Percentiles rank a stretch among this genome's conserved stretches.
These are phyloP conservation scores for Catharus fuscescens DNA, from an alignment of 2,113 vertebrate genomes.

Conservation along the genomic window DNA sequence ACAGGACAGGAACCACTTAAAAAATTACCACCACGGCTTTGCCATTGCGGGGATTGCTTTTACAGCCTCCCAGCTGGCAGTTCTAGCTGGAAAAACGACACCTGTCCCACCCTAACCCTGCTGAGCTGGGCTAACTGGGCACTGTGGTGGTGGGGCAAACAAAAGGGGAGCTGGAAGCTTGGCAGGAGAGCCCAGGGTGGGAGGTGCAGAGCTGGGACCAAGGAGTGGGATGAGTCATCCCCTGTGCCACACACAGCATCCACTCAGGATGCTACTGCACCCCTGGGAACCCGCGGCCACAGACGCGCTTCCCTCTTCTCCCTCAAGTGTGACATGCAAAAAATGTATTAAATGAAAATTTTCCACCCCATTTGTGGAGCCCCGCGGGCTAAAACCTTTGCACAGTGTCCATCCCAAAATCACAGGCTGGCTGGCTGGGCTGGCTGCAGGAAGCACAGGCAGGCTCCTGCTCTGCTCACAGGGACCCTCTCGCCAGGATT, in stretches of 20 bases:
- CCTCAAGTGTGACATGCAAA: neutral
- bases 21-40: neutral
- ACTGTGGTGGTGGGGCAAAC: neutral
- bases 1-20: neutral
- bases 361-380: conserved; percentile 36
- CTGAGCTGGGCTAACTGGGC: neutral
- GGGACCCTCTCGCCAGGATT: neutral
- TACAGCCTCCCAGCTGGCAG: neutral
- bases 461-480: neutral
- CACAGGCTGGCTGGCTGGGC: neutral
- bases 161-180: neutral
- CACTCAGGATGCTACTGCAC: neutral
- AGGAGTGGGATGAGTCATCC: conserved; percentile 41
- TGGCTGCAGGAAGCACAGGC: neutral
- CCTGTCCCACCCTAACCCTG: neutral
- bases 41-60: neutral
- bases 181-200: neutral
- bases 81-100: neutral
- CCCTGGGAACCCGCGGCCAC: neutral
- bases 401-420: neutral
- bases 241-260: neutral
- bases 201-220: neutral
- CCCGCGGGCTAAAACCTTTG: neutral
- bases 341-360: conserved; percentile 27
- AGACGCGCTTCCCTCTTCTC: neutral